Evolutionary conservation across 1,140 invertebrate genomes (phyloP).

Genomic region (Polyergus mexicanus): DNA sequence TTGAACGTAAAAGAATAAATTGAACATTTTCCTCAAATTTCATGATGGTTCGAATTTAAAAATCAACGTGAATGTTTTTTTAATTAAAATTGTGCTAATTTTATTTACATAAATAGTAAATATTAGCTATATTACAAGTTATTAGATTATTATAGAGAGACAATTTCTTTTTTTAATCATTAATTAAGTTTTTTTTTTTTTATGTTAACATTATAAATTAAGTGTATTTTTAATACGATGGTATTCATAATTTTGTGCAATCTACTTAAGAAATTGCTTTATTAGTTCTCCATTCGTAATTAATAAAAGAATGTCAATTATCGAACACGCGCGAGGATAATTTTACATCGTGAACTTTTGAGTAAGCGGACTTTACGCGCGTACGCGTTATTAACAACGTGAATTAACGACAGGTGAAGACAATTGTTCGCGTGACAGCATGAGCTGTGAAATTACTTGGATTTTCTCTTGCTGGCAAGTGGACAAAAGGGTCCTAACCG

Average conservation of each 20-base stretch:
- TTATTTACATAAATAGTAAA: not conserved
- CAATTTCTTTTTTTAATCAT: too few relatives aligned
- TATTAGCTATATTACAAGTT: too few relatives aligned
- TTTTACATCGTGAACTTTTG: conserved; percentile 18
- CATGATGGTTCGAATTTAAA: not conserved
- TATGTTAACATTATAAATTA: not conserved
- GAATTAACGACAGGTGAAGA: conserved; percentile 41
- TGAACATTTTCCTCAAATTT: not conserved
- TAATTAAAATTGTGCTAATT: not conserved
- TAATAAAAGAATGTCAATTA: conserved; percentile 23
- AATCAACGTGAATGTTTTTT: not conserved
- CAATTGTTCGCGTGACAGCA: not conserved
- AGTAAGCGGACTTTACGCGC: not conserved
- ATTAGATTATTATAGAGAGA: too few relatives aligned
- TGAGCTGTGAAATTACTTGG: conserved; percentile 20
- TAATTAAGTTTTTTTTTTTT: too few relatives aligned
- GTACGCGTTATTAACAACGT: conserved; percentile 28
- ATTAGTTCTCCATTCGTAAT: conserved; percentile 10
- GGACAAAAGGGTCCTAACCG: conserved; percentile 55
- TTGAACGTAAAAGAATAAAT: not conserved
- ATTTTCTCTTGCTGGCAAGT: not conserved
- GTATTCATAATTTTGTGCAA: not conserved
- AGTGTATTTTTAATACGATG: not conserved
- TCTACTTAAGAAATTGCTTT: not conserved
- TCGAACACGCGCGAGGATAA: not conserved